Evolutionary conservation across 2,888 invertebrate genomes (phyloP).

Genomic region (Brachyptera risi): DNA sequence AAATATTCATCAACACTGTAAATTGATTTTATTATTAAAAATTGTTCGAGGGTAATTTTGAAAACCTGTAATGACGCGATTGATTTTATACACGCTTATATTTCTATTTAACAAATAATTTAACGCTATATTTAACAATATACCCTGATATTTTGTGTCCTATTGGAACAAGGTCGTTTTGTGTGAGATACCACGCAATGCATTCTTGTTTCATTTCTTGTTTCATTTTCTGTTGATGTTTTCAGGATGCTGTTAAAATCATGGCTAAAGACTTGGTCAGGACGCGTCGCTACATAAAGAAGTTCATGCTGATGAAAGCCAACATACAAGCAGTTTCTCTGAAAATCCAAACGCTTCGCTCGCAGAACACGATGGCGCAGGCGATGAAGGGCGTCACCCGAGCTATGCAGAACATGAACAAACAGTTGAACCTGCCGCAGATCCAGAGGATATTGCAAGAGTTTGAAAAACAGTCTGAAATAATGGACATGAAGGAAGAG

Average conservation of each 20-base stretch:
- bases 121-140: too few relatives aligned
- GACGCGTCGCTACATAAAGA: conserved; percentile 91
- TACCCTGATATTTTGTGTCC: too few relatives aligned
- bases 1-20: too few relatives aligned
- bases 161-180: too few relatives aligned
- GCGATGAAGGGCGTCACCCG: conserved; percentile 99
- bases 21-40: too few relatives aligned
- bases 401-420: conserved; percentile 98
- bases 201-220: background rate
- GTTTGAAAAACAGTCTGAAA: conserved; percentile 98
- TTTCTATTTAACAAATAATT: too few relatives aligned
- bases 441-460: conserved; percentile 96
- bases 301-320: conserved; percentile 99
- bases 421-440: conserved; percentile 94
- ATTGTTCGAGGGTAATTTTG: too few relatives aligned
- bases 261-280: conserved; percentile 99
- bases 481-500: conserved; percentile 99
- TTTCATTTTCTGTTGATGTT: background rate
- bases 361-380: conserved; percentile 98
- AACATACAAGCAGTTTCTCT: conserved; percentile 97
- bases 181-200: too few relatives aligned
- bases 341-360: conserved; percentile 95
- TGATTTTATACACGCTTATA: too few relatives aligned
- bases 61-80: too few relatives aligned
- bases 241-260: conserved; percentile 95